Evolutionary conservation across 30 jellyfish, hydroid and myxozoan species (phyloP).

Genomic region (Catostylus mosaicus): DNA sequence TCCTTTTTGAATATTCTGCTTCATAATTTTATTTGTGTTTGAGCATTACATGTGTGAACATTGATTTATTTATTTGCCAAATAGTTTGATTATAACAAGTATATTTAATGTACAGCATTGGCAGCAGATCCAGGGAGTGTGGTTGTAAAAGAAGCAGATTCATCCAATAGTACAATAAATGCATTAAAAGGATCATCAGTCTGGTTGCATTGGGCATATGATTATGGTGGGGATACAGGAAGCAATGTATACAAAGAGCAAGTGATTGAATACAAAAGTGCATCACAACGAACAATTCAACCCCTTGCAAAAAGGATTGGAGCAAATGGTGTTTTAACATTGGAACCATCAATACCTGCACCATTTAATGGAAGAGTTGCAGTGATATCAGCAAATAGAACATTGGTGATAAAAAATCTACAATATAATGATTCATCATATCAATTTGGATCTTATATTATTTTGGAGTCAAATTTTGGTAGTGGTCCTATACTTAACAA

Average conservation of each 20-base stretch:
- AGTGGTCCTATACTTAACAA: background rate
- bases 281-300: background rate
- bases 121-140: background rate
- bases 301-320: conserved; percentile 20
- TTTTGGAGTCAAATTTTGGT: background rate
- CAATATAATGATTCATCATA: conserved; percentile 23
- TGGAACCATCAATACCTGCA: conserved; percentile 16
- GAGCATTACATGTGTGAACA: background rate
- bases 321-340: background rate
- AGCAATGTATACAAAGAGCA: background rate
- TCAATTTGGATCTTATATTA: conserved; percentile 12
- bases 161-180: conserved; percentile 36
- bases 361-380: conserved; percentile 33
- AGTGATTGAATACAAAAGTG: background rate
- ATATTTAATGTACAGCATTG: background rate
- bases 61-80: background rate
- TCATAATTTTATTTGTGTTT: no score
- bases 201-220: conserved; percentile 49
- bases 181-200: conserved; percentile 35
- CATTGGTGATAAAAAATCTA: conserved; percentile 26
- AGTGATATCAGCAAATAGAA: conserved; percentile 29
- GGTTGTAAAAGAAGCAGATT: background rate
- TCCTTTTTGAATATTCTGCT: background rate
- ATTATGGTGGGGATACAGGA: conserved; percentile 19
- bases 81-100: background rate